Conservation (phyloP, 2,113 vertebrate genomes). For the Excalfactoria chinensis region DNA sequence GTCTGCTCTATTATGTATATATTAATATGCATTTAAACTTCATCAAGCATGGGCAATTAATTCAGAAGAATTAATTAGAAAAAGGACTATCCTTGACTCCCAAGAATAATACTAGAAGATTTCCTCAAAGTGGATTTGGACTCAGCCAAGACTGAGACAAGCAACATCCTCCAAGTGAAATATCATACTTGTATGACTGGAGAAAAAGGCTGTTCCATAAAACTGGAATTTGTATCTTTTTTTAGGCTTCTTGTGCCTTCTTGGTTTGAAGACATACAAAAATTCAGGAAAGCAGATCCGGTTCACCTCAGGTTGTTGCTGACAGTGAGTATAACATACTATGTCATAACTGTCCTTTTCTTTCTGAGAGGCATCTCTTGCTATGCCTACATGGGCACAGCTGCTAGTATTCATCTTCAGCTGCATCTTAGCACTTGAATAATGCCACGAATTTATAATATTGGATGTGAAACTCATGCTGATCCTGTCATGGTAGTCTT, state of each 20-base stretch:
- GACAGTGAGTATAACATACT: neutral
- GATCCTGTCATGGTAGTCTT: neutral
- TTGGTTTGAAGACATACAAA: neutral
- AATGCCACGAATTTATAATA: neutral
- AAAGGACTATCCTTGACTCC: neutral
- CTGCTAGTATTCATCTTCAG: neutral
- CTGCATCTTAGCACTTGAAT: neutral
- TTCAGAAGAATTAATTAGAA: neutral
- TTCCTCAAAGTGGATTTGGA: neutral
- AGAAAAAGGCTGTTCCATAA: neutral
- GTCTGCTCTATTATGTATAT: neutral
- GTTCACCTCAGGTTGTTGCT: neutral
- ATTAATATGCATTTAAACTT: neutral
- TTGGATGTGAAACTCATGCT: neutral
- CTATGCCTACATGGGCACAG: neutral
- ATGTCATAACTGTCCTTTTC: neutral
- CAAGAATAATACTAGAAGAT: neutral
- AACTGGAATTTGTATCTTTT: neutral
- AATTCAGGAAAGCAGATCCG: neutral
- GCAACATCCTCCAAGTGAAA: neutral
- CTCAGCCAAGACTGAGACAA: neutral
- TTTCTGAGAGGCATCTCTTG: neutral
- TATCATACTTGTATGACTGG: neutral
- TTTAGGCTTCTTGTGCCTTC: neutral
- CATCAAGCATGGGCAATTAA: neutral